Percentiles rank a stretch among this genome's conserved stretches.
Conservation (phyloP, 1,140 invertebrate genomes). For the Gonatopus flavifemur region DNA sequence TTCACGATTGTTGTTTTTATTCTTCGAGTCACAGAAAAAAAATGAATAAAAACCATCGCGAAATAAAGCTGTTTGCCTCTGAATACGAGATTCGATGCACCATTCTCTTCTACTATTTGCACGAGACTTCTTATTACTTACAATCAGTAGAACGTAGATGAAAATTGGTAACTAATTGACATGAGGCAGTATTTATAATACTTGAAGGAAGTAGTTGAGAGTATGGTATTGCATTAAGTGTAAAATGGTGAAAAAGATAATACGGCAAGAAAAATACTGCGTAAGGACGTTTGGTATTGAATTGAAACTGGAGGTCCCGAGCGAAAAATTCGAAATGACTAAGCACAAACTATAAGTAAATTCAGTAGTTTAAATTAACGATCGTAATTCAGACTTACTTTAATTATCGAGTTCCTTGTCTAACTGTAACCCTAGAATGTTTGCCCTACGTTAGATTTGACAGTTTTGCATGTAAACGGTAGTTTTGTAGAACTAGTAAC, state of each 20-base stretch:
- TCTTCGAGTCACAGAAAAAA: slow-evolving; percentile 1
- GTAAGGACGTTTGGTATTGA: slow-evolving; percentile 18
- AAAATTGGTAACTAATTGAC: slow-evolving; percentile 39
- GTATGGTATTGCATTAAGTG: slow-evolving; percentile 31
- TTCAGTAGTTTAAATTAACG: slow-evolving; percentile 29
- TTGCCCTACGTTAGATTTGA: slow-evolving; percentile 39
- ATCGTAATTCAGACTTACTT: slow-evolving; percentile 29
- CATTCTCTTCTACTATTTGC: slow-evolving; percentile 38
- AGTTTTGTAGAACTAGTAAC: slow-evolving; percentile 37
- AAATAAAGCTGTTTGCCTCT: slow-evolving; percentile 25
- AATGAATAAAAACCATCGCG: not conserved
- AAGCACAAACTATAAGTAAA: slow-evolving; percentile 14
- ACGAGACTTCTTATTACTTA: slow-evolving; percentile 37
- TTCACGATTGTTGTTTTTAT: slow-evolving; percentile 4
- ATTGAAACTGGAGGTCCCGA: slow-evolving; percentile 2
- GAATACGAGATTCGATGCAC: slow-evolving; percentile 39
- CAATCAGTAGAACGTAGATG: slow-evolving; percentile 35
- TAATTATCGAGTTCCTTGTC: slow-evolving; percentile 32
- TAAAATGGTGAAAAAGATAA: slow-evolving; percentile 31
- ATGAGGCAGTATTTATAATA: slow-evolving; percentile 31
- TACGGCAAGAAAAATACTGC: slow-evolving; percentile 17
- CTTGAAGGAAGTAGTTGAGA: slow-evolving; percentile 36
- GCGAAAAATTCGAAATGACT: not conserved
- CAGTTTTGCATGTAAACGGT: slow-evolving; percentile 39
- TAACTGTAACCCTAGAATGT: slow-evolving; percentile 40